Evolutionary conservation across 2,888 invertebrate genomes (phyloP).

Genomic region (Tetragonisca angustula): DNA sequence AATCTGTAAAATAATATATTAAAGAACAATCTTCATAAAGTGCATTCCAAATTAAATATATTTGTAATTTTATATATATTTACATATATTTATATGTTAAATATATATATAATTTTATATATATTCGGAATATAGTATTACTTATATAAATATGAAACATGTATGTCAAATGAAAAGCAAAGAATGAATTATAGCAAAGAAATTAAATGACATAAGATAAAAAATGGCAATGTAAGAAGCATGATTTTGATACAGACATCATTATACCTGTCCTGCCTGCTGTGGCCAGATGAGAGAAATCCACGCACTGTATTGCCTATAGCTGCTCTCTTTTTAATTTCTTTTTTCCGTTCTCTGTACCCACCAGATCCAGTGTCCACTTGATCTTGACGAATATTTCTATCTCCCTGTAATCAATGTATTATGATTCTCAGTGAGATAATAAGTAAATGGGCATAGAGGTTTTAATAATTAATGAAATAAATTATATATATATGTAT

Average conservation of each 20-base stretch:
- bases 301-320: constrained; percentile 84
- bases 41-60: constrained; percentile 41
- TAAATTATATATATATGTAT: not conserved
- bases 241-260: constrained; percentile 84
- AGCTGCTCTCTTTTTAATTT: constrained; percentile 83
- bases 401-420: constrained; percentile 74
- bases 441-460: not conserved
- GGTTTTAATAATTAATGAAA: not conserved
- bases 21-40: constrained; percentile 3
- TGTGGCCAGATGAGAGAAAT: constrained; percentile 83
- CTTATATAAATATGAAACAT: constrained; percentile 24
- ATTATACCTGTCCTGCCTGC: constrained; percentile 84
- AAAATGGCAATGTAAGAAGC: constrained; percentile 80
- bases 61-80: too few species aligned
- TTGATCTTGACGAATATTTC: constrained; percentile 78
- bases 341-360: constrained; percentile 79
- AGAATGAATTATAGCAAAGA: constrained; percentile 51
- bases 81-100: too few species aligned
- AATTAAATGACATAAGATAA: constrained; percentile 62
- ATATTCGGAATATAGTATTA: too few species aligned
- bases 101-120: too few species aligned
- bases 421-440: not conserved
- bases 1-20: constrained; percentile 14
- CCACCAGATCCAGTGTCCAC: constrained; percentile 78
- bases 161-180: constrained; percentile 51